Percentiles rank a stretch among this genome's conserved stretches.
phyloP scores from a whole-genome alignment of 2,797 vertebrate species.

The Halcyon smyrnensis region DNA sequence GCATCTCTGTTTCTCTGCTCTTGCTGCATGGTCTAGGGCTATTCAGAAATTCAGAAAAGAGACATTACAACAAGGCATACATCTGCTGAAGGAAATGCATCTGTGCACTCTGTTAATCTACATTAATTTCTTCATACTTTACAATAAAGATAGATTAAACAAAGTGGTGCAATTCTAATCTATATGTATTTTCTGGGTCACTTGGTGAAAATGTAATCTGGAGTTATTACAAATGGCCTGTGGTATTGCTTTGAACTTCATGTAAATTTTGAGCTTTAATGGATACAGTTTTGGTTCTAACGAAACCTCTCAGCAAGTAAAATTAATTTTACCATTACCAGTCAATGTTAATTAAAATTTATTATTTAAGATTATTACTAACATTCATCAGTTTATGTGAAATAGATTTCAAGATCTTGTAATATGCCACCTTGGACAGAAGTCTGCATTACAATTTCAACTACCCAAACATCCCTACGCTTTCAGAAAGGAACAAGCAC shows the following conservation, averaged over 20 bases:
- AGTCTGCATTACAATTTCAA: background rate
- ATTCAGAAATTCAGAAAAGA: background rate
- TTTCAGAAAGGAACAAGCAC: background rate
- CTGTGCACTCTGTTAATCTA: background rate
- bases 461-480: background rate
- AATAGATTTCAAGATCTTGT: background rate
- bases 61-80: background rate
- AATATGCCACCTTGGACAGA: background rate
- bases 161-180: background rate
- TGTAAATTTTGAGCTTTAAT: background rate
- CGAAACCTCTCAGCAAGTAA: background rate
- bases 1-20: background rate
- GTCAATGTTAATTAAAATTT: background rate
- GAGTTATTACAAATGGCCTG: background rate
- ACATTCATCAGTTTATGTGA: background rate
- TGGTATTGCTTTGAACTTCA: background rate
- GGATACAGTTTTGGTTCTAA: background rate
- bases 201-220: background rate
- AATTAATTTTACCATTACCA: background rate
- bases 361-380: background rate
- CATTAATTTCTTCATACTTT: background rate
- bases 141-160: background rate
- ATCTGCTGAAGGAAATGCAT: background rate
- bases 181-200: background rate
- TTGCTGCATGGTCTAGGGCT: background rate